Percentiles rank a stretch among this genome's conserved stretches.
These are phyloP conservation scores for Anoplius nigerrimus DNA, from an alignment of 2,888 invertebrate species.

Conservation along the genomic window DNA sequence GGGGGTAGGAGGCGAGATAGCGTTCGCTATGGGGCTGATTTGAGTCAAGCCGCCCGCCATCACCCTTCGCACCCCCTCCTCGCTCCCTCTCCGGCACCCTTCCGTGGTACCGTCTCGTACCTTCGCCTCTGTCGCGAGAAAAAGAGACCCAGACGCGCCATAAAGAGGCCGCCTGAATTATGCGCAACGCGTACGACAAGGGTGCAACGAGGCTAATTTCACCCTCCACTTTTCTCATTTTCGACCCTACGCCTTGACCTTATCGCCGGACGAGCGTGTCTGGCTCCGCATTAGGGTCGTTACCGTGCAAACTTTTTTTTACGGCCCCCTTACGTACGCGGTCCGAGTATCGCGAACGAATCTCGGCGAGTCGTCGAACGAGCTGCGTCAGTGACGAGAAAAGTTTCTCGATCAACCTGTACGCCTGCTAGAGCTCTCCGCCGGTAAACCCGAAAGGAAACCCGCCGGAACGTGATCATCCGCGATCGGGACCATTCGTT, in stretches of 20 bases:
- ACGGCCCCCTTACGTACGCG: no score
- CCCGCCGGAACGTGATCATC: no score
- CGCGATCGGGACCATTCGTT: no score
- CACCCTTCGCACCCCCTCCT: not conserved
- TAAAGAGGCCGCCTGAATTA: conserved; percentile 39
- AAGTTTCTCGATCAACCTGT: not conserved
- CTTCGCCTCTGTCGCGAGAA: not conserved
- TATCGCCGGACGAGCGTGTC: not conserved
- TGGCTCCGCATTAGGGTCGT: no score
- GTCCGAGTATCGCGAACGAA: no score
- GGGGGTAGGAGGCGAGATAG: not conserved
- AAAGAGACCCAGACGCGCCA: conserved; percentile 13
- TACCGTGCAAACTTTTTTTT: no score
- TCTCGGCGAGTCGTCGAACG: not conserved
- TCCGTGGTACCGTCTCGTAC: not conserved
- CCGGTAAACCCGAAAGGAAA: not conserved
- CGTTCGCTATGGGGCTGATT: no score
- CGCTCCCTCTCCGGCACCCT: not conserved
- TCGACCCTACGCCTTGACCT: conserved; percentile 1
- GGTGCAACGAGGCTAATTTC: conserved; percentile 39
- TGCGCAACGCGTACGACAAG: conserved; percentile 17
- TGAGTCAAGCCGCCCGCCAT: no score
- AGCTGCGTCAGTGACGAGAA: not conserved
- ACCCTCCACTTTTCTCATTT: conserved; percentile 37
- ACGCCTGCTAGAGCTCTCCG: conserved; percentile 1